Conservation (phyloP, 2,888 invertebrate genomes). For the Latrodectus elegans region DNA sequence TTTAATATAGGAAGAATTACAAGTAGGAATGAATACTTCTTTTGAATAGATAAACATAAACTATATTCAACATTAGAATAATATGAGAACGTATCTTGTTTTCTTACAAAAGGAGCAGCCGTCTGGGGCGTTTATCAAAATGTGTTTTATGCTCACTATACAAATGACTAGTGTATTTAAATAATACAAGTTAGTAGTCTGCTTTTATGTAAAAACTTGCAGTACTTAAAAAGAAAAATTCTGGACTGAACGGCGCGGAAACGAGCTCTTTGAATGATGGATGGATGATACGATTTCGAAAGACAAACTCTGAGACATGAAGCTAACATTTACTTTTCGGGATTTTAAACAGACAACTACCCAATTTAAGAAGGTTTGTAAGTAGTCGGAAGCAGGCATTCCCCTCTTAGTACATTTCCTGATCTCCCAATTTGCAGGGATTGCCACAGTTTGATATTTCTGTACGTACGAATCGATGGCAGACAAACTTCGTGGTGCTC, state of each 20-base stretch:
- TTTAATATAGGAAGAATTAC: too few species aligned
- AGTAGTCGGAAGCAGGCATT: too few species aligned
- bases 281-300: constrained; percentile 7
- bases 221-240: constrained; percentile 34
- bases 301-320: neutral
- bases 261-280: constrained; percentile 39
- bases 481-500: constrained; percentile 36
- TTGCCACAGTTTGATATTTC: constrained; percentile 29
- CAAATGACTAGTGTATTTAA: too few species aligned
- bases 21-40: too few species aligned
- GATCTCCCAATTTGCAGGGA: neutral
- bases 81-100: too few species aligned
- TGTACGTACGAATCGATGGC: constrained; percentile 32
- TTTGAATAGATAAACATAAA: too few species aligned
- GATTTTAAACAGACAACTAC: constrained; percentile 16
- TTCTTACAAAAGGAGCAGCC: too few species aligned
- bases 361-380: constrained; percentile 22
- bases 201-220: constrained; percentile 5
- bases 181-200: too few species aligned
- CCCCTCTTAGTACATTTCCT: too few species aligned
- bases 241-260: constrained; percentile 15
- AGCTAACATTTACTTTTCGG: constrained; percentile 27
- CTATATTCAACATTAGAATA: too few species aligned
- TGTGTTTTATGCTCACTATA: too few species aligned
- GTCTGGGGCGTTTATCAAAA: too few species aligned